Evolutionary conservation across 2,113 vertebrate species (phyloP).

Genomic region (Ameiurus melas): DNA sequence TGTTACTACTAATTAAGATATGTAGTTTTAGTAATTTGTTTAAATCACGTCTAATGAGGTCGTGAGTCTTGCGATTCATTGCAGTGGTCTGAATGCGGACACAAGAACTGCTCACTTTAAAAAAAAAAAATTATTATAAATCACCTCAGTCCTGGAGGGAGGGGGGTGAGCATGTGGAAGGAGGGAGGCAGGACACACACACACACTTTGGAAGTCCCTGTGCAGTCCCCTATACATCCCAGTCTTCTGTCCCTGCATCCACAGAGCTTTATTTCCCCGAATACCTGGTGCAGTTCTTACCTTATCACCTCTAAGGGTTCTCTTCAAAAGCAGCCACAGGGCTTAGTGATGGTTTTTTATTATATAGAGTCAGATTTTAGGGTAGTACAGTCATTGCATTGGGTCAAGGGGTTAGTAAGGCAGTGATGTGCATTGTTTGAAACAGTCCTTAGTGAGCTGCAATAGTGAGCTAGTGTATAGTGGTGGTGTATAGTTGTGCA

Average conservation of each 20-base stretch:
- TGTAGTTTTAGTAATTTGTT: too few species aligned
- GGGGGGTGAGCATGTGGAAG: too few species aligned
- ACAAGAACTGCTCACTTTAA: too few species aligned
- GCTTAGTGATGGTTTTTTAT: not conserved
- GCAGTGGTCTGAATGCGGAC: too few species aligned
- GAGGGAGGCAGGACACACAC: too few species aligned
- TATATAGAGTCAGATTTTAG: not conserved
- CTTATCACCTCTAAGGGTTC: not conserved
- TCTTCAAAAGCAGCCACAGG: not conserved
- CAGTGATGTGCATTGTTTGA: not conserved
- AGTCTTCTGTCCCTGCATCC: not conserved
- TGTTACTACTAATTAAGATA: too few species aligned
- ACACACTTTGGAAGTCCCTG: not conserved
- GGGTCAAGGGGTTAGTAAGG: not conserved
- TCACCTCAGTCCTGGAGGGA: too few species aligned
- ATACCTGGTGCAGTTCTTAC: not conserved
- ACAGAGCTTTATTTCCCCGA: not conserved
- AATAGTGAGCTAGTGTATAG: not conserved
- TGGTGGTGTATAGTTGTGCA: not conserved
- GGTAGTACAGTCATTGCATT: not conserved
- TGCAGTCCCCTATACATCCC: not conserved
- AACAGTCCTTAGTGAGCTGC: not conserved
- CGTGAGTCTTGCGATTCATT: too few species aligned
- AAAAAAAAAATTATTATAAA: too few species aligned
- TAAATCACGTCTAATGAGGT: too few species aligned